Conservation (phyloP, 2,888 invertebrate species). For the Orthonychiurus folsomi region DNA sequence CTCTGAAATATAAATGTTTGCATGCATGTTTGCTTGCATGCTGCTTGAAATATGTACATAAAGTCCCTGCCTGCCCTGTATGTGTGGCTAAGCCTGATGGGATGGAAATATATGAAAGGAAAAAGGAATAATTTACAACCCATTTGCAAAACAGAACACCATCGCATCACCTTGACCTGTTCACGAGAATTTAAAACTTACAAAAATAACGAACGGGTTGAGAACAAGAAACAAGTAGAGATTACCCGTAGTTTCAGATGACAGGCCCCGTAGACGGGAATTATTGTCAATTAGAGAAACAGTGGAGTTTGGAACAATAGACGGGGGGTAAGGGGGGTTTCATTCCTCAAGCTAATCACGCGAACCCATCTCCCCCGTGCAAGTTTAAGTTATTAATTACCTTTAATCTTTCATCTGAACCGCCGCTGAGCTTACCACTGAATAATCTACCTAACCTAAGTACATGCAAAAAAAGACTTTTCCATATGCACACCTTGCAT, state of each 20-base stretch:
- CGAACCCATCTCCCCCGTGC: neutral
- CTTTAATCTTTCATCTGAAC: neutral
- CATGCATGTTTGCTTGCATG: neutral
- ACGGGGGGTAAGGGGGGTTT: neutral
- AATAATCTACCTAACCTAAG: neutral
- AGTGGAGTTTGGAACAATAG: neutral
- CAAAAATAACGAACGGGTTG: too few relatives aligned
- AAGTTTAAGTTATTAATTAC: constrained; percentile 1
- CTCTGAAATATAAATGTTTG: neutral
- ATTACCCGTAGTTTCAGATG: too few relatives aligned
- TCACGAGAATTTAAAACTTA: too few relatives aligned
- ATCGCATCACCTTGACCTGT: too few relatives aligned
- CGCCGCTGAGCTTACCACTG: neutral
- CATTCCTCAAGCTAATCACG: neutral
- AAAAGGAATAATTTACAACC: too few relatives aligned
- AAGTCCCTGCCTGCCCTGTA: too few relatives aligned
- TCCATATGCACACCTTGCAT: neutral
- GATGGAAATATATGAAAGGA: too few relatives aligned
- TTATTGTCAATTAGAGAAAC: neutral
- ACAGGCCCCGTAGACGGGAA: neutral
- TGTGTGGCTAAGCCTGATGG: too few relatives aligned
- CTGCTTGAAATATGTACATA: neutral
- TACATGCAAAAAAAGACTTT: neutral
- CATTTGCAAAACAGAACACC: too few relatives aligned
- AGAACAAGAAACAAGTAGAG: too few relatives aligned